Base-by-base conservation (phyloP, 2,113 vertebrate species). In the Cochlearius cochlearius region DNA sequence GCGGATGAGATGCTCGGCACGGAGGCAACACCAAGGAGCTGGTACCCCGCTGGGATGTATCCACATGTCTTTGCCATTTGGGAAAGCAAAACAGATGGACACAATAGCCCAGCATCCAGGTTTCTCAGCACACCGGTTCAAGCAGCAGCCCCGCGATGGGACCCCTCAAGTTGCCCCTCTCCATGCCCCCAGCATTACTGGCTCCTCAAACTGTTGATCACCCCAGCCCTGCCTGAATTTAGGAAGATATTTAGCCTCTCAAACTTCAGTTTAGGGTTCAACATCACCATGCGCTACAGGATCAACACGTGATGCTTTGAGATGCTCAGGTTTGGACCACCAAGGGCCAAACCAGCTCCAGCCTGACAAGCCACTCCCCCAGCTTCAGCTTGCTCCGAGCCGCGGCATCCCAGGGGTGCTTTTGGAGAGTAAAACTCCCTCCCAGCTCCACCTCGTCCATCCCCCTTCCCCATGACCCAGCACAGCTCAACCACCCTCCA, bases 21-120 rank as follows among this genome's bases (percentile, higher is more conserved):
- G 4, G 19, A 53, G 62, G 62, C n/a, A 6, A 25, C 0, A 5
- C 9, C 36, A 15, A 41, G 5, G 27, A 68, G 36, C 13, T 0
- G 17, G 1, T 10, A 15, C 11, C 83, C 59, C n/a, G 0, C 9
- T 0, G 23, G 69, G 64, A 80, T 26, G 55, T 1, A 0, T 15
- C 53, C 0, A 0, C 19, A 4, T 7, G 32, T 5, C 45, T 34
- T 68, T 16, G 14, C 14, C 16, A 4, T 32, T 72, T 15, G 27
- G 30, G 32, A 30, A 68, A n/a, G 18, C 1, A 2, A 47, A 41
- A 4, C 1, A 3, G 62, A 36, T 0, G 30, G 68, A 30, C 10
- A 18, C 0, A 21, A 20, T 9, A 12, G 4, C 10, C 8, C 0
- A 1, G 34, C 10, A 36, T 12, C 26, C 5, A 4, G 22, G 52